These are phyloP conservation scores for Marmota monax DNA, from an alignment of 2,113 vertebrate species.

Conservation along the genomic window DNA sequence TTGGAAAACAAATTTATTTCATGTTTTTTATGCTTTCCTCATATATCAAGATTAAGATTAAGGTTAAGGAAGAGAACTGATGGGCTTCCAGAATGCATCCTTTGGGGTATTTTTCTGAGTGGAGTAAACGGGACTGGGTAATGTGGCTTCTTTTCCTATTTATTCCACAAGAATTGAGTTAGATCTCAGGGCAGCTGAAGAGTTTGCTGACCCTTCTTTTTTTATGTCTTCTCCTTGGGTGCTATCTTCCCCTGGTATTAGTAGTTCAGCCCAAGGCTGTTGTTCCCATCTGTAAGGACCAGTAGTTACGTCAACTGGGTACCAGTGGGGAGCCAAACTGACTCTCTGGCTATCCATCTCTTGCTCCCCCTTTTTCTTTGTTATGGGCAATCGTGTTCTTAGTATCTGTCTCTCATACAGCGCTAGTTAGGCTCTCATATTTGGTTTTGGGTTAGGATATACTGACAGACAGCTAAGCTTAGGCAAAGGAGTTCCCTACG, in stretches of 20 bases:
- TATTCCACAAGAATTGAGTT: background rate
- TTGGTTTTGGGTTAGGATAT: background rate
- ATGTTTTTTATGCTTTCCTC: background rate
- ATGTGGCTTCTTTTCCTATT: background rate
- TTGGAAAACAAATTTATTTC: background rate
- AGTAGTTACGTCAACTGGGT: background rate
- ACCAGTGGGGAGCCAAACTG: background rate
- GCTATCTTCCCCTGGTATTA: background rate
- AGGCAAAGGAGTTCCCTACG: background rate
- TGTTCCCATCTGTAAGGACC: too few species aligned
- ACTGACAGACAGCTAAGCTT: background rate
- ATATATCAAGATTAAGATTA: background rate
- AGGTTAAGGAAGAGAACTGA: constrained; percentile 1
- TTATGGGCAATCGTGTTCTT: background rate
- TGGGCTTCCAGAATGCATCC: background rate
- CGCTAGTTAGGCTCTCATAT: background rate
- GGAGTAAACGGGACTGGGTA: background rate
- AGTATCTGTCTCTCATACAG: background rate
- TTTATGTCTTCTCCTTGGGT: background rate
- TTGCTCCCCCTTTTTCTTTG: background rate
- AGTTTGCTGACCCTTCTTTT: background rate
- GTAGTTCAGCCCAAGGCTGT: background rate
- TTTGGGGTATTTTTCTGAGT: background rate
- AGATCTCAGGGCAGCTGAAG: background rate
- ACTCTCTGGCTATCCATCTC: background rate